Conservation (phyloP, 2,888 invertebrate species). For the Amphipoea lucens region DNA sequence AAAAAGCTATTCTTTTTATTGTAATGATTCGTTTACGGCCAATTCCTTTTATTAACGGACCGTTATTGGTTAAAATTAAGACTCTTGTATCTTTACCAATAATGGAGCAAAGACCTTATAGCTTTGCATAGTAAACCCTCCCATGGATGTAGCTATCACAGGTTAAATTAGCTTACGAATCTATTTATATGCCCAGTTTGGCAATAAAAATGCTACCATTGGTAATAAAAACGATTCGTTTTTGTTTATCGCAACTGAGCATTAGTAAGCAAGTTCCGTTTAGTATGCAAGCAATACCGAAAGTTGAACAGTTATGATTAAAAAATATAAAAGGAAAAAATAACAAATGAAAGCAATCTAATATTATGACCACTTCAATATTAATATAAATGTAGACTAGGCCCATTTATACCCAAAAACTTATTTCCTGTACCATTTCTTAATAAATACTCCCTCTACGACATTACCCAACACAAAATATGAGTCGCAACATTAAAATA, state of each 20-base stretch:
- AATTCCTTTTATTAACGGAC: background rate
- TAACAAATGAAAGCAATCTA: background rate
- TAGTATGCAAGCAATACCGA: background rate
- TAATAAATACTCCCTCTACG: background rate
- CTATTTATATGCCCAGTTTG: background rate
- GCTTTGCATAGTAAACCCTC: background rate
- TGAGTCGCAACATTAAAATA: constrained; percentile 34
- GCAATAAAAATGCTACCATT: background rate
- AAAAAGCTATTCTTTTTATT: background rate
- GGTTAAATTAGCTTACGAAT: too few relatives aligned
- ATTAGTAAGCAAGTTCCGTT: background rate
- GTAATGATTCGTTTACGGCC: background rate
- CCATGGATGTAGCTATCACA: background rate
- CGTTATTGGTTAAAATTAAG: background rate
- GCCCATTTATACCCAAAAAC: background rate
- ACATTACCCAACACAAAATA: constrained; percentile 18
- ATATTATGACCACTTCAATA: too few relatives aligned
- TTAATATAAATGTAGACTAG: background rate
- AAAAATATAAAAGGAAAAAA: background rate
- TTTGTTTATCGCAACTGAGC: background rate
- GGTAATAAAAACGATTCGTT: background rate
- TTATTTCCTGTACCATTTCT: background rate
- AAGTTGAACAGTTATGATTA: background rate
- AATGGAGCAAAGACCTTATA: background rate
- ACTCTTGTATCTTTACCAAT: too few relatives aligned